Base-by-base conservation (phyloP, 2,888 invertebrate species). In the Hemithea aestivaria region DNA sequence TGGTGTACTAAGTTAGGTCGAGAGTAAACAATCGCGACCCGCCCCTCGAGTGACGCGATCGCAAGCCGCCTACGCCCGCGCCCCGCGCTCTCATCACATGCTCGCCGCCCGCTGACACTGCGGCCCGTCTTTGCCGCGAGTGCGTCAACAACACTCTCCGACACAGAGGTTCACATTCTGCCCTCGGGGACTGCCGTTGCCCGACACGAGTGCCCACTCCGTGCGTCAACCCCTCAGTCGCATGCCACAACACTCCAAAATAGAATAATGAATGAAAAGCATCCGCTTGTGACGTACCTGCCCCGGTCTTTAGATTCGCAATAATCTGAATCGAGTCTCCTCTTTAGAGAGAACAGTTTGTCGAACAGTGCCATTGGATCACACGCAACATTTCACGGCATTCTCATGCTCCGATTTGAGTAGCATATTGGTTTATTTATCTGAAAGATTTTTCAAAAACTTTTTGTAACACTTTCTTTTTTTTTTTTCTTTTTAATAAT, bases 301-400 rank as follows among this genome's bases (percentile, higher is more conserved):
- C 70, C 67, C 73, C 73, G 69, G 74, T 82, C 72, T 73, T 70
- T 75, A 70, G 68, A 66, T 70, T 76, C 77, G 62, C 64, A 66
- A 67, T 66, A 62, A 53, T 60, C 75, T 59, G 74, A 78, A 62
- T 80, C 67, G 57, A 84, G 73, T 76, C 88, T 85, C 85, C 88
- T 89, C 78, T 90, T 91, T 74, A 90, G 85, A 63, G 89, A 87
- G 81, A 93, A 91, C 58, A 93, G 79, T 88, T 92, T 93, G 71
- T 92, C 91, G 73, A 93, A 89, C 80, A 93, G 88, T 87, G 92
- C 92, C 93, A 93, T 93, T 78, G 82, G 88, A 58, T 79, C 66
- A 72, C 58, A 62, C 56, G 56, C 63, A 64, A 58, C 70, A 71
- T 75, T 63, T 79, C 71, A 79, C 60, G 51, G 56, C 56, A 64